Evolutionary conservation across 2,888 invertebrate genomes (phyloP), one percentile per base, ranked within the genome.

Genomic region (Eudemis profundana): DNA sequence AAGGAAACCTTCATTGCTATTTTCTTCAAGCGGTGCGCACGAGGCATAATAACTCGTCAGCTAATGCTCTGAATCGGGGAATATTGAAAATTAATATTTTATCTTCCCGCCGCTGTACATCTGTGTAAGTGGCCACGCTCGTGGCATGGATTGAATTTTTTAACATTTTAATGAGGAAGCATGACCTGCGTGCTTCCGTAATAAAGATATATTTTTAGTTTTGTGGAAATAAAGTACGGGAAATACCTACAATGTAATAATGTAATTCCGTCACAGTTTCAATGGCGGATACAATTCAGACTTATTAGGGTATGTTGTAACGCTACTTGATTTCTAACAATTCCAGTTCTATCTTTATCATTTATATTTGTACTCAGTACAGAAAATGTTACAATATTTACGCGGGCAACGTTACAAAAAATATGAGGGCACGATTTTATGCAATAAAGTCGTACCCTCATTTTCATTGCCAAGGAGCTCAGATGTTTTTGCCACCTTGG

Each of bases 41-140:
- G 68, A 70, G 62, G 72, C 70, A 71, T 72, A 70, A 56, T 8
- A 15, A 29, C 29, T 29, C 27, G 27, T 17, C 42, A 44, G 56
- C 17, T 29, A 44, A 56, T 44, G 71, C 64, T 54, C 47, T 46
- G 54, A 68, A 64, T 68, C 54, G 54, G 64, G 44, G 60, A 61
- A 57, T 36, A 66, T 69, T 70, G 70, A 68, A 68, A 70, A 70
- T 72, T 70, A 68, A 72, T 72, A 72, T 67, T 73, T 70, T 47
- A 72, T 60, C 47, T 47, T 42, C 40, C 40, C 44, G 60, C 61
- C 36, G 29, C 21, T 53, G 38, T 38, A 62, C 42, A 57, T 57
- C 44, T 42, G 36, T 59, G 53, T 51, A 50, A 33, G 33, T 49
- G 38, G 59, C 42, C 38, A 15, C 36, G 36, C 51, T 14, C 36